Evolutionary conservation across 1,140 invertebrate genomes (phyloP).

Genomic region (Coelopa frigida): DNA sequence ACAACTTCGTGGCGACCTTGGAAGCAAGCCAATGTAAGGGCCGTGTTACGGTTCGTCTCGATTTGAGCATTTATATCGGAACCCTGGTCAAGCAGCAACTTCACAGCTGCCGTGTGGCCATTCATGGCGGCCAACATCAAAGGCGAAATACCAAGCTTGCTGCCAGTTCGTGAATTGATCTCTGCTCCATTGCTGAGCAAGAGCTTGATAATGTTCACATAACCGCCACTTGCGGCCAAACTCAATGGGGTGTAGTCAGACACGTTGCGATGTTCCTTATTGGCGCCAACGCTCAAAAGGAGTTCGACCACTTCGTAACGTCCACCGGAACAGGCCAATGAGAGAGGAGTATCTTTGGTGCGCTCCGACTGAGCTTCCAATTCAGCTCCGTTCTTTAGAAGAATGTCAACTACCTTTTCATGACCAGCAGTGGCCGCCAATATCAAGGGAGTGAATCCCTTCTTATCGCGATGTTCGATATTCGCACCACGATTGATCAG

Average conservation of each 20-base stretch:
- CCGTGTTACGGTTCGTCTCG: constrained; percentile 98
- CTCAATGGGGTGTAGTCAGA: constrained; percentile 98
- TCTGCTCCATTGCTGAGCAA: constrained; percentile 87
- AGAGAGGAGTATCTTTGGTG: constrained; percentile 97
- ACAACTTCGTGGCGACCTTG: constrained; percentile 99
- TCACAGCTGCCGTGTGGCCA: constrained; percentile 89
- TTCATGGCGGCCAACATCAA: constrained; percentile 99
- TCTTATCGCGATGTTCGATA: constrained; percentile 98
- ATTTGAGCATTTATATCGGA: constrained; percentile 99
- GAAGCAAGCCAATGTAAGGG: constrained; percentile 96
- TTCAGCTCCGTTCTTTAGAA: constrained; percentile 87
- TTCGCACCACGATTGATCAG: constrained; percentile 83
- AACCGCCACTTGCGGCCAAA: constrained; percentile 94
- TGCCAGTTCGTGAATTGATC: constrained; percentile 96
- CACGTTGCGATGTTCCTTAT: constrained; percentile 98
- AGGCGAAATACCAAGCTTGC: constrained; percentile 96
- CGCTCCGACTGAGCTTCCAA: constrained; percentile 97
- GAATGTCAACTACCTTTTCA: constrained; percentile 88
- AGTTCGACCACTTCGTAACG: constrained; percentile 95
- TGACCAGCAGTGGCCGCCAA: constrained; percentile 95
- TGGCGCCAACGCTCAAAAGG: constrained; percentile 79
- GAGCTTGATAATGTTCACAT: constrained; percentile 97
- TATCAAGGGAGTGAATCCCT: constrained; percentile 97
- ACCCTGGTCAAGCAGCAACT: constrained; percentile 91
- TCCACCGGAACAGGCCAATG: constrained; percentile 94